Evolutionary conservation across 2,797 vertebrate genomes (phyloP).

Genomic region (Dendrocincla tyrannina): DNA sequence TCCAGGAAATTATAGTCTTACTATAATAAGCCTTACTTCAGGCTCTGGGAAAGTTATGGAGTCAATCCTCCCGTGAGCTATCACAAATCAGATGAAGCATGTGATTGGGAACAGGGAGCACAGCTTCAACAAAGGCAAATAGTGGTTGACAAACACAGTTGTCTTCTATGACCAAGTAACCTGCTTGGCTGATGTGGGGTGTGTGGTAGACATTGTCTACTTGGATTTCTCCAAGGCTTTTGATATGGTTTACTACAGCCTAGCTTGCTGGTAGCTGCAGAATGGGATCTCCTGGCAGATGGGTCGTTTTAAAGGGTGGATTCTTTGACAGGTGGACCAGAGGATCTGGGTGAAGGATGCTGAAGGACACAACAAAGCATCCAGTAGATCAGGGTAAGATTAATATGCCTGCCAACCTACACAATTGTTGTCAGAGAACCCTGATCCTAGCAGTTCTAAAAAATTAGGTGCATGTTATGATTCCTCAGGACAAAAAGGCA

Average conservation of each 20-base stretch:
- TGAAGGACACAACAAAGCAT: background rate
- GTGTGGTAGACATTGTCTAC: background rate
- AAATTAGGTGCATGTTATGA: background rate
- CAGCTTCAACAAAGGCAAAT: background rate
- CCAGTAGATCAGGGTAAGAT: background rate
- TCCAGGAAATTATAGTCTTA: background rate
- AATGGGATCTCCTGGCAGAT: background rate
- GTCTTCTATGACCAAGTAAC: background rate
- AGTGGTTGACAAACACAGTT: background rate
- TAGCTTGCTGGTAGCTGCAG: background rate
- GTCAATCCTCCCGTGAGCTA: too few relatives aligned
- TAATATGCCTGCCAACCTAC: background rate
- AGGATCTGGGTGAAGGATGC: background rate
- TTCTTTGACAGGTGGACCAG: background rate
- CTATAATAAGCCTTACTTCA: background rate
- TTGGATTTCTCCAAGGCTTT: background rate
- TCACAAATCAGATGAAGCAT: background rate
- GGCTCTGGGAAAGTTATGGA: background rate
- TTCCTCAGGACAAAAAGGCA: background rate
- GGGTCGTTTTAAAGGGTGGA: background rate
- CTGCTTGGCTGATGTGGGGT: accelerated
- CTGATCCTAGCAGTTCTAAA: background rate
- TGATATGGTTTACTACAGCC: background rate
- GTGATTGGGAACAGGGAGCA: background rate
- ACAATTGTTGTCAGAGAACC: background rate